phyloP scores from a whole-genome alignment of 37 sponge, comb jelly and placozoan genomes.

The Amphimedon queenslandica region DNA sequence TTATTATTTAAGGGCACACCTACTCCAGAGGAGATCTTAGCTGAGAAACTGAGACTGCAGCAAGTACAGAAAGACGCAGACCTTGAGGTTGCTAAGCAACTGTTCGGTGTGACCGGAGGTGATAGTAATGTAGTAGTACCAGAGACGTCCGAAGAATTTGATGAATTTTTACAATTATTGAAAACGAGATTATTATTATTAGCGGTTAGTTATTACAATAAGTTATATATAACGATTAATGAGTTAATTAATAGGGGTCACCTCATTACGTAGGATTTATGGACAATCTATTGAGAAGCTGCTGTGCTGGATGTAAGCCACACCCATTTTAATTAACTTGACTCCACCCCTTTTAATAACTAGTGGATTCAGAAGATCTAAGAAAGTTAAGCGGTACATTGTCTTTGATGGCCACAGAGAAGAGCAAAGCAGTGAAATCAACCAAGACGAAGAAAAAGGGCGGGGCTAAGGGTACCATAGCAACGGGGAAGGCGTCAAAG shows the following conservation, averaged over 20 bases:
- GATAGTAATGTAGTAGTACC: slow-evolving; percentile 28
- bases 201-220: slow-evolving; percentile 11
- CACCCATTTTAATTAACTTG: too few relatives aligned
- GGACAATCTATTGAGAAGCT: slow-evolving; percentile 17
- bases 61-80: slow-evolving; percentile 40
- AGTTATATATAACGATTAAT: background rate
- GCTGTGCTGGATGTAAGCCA: slow-evolving; percentile 45
- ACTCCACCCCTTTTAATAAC: too few relatives aligned
- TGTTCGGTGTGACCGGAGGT: slow-evolving; percentile 36
- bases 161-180: slow-evolving; percentile 11
- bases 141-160: slow-evolving; percentile 31
- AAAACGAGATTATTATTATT: slow-evolving; percentile 17
- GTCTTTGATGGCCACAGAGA: slow-evolving; percentile 48
- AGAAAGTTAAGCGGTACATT: slow-evolving; percentile 33
- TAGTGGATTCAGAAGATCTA: slow-evolving; percentile 68
- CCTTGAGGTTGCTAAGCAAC: slow-evolving; percentile 26
- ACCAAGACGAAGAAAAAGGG: too few relatives aligned
- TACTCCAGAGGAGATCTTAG: slow-evolving; percentile 22
- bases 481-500: too few relatives aligned
- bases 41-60: slow-evolving; percentile 31
- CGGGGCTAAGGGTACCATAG: too few relatives aligned
- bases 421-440: slow-evolving; percentile 30
- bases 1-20: background rate
- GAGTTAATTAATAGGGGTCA: slow-evolving; percentile 9
- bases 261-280: slow-evolving; percentile 27